Conservation (phyloP, 2,113 vertebrate species). For the Procapra przewalskii region DNA sequence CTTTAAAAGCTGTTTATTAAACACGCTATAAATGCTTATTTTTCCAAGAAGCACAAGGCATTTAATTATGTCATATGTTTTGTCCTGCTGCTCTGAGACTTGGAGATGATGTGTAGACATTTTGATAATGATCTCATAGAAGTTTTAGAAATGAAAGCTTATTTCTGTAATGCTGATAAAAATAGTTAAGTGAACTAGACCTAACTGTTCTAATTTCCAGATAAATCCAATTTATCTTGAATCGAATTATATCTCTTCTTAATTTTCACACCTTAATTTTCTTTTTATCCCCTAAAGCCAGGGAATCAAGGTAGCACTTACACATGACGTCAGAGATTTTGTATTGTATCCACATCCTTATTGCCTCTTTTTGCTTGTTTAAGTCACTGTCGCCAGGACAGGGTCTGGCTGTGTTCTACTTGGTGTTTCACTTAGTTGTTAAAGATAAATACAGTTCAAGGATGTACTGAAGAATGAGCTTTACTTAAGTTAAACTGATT, state of each 20-base stretch:
- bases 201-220: neutral
- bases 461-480: neutral
- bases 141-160: constrained; percentile 14
- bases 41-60: neutral
- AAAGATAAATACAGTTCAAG: neutral
- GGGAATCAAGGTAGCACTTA: neutral
- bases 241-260: neutral
- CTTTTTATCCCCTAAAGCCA: neutral
- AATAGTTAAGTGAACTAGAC: neutral
- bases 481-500: neutral
- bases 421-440: neutral
- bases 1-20: neutral
- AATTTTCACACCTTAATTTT: neutral
- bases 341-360: neutral
- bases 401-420: neutral
- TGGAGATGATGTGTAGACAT: neutral
- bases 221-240: neutral
- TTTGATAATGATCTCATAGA: neutral
- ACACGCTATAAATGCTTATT: neutral
- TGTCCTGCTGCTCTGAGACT: neutral
- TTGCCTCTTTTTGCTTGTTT: neutral
- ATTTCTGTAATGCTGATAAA: neutral
- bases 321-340: neutral
- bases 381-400: neutral
- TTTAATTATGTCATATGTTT: neutral